Evolutionary conservation across 2,888 invertebrate genomes (phyloP), one percentile per base, ranked within the genome.

Genomic region (Oscheius myriophilus): DNA sequence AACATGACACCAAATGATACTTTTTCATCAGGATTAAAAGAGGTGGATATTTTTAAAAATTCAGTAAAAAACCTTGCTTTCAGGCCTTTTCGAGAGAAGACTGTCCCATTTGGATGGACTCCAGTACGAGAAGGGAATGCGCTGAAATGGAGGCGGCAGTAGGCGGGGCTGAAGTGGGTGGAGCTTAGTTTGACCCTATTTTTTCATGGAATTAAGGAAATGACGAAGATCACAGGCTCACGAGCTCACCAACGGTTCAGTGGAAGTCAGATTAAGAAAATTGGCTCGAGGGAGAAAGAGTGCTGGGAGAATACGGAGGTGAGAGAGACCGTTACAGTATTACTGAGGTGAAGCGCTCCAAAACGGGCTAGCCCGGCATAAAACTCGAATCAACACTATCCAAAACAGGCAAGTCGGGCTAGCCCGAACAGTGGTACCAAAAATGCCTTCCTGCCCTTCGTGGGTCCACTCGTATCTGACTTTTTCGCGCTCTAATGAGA

Each of bases 71-170:
- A 54, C 26, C 11, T n/a, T 14, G 21, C 46, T 18, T 51, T 53
- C n/a, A 84, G 6, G 91, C 91, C 11, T 97, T 97, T 87, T 91
- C 93, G 16, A 87, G 93, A 0, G 87, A 90, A 0, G 91, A 93
- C 75, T 93, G 94, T 12, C 96, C 97, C 0, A 91, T 96, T 18
- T 97, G 97, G 97, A 94, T 96, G 94, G 96, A 97, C 87, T 92
- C 93, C 4, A 94, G 92, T 78, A 94, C 91, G 78, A 90, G 90
- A 0, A 88, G 89, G 46, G 91, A 94, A 85, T 95, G 95, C 87
- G 88, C 89, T 71, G 89, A 91, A 73, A 88, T 97, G 71, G 96
- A 96, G 88, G 90, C 91, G 33, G 91, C 91, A 23, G 90, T 94
- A 12, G 95, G 95, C 2, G 95, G 93, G 2, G 87, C 92, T 21